Conservation (phyloP, 2,888 invertebrate genomes). For the Philhelius pedissequus region DNA sequence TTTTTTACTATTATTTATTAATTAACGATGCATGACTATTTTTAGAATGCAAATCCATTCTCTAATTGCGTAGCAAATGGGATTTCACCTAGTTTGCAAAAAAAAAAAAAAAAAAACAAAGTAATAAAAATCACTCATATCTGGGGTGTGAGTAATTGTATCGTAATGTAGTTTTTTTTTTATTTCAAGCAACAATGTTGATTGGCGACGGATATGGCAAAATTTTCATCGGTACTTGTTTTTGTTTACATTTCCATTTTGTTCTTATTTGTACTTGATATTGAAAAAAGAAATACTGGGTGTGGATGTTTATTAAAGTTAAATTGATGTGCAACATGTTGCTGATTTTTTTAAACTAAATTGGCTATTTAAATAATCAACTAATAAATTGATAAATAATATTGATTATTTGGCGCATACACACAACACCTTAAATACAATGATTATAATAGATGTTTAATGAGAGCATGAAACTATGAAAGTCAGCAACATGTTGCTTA, state of each 20-base stretch:
- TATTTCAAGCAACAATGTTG: background rate
- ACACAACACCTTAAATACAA: no score
- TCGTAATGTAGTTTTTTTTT: background rate
- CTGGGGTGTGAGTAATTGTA: constrained; percentile 32
- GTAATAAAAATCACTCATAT: constrained; percentile 7
- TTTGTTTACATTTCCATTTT: background rate
- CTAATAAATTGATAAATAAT: no score
- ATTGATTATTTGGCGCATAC: no score
- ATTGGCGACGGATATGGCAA: background rate
- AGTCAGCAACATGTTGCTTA: no score
- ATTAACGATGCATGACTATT: constrained; percentile 53
- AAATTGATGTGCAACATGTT: no score
- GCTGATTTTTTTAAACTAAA: no score
- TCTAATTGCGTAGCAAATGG: constrained; percentile 34
- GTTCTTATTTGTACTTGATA: background rate
- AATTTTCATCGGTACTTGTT: background rate
- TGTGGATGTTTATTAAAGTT: background rate
- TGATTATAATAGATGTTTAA: no score
- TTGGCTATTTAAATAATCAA: no score
- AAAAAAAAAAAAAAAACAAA: background rate
- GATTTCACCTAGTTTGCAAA: constrained; percentile 13
- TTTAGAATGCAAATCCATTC: constrained; percentile 46
- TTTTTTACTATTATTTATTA: constrained; percentile 14
- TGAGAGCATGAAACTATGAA: no score
- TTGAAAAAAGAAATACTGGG: background rate